Evolutionary conservation across 2,113 vertebrate species (phyloP).

Genomic region (Pagrus major): DNA sequence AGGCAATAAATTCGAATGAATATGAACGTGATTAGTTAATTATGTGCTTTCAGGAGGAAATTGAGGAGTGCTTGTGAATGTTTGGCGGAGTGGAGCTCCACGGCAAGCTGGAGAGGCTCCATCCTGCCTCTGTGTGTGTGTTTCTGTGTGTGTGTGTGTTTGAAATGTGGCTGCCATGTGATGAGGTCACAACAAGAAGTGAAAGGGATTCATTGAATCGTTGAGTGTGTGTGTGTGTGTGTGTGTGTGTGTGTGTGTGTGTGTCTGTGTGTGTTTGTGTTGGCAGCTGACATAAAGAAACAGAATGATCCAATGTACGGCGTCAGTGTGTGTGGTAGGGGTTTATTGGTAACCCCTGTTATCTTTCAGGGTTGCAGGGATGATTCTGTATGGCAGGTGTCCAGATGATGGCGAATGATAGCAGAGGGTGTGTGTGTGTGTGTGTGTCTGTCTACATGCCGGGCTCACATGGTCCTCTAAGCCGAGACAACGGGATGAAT

Average conservation of each 20-base stretch:
- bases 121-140: slow-evolving; percentile 21
- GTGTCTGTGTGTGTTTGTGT: slow-evolving; percentile 14
- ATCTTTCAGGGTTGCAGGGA: slow-evolving; percentile 58
- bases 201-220: slow-evolving; percentile 36
- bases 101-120: slow-evolving; percentile 27
- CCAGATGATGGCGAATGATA: slow-evolving; percentile 68
- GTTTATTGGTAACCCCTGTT: slow-evolving; percentile 66
- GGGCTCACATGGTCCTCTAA: slow-evolving; percentile 27
- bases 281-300: slow-evolving; percentile 41
- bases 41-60: slow-evolving; percentile 72
- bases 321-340: slow-evolving; percentile 15
- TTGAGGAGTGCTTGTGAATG: slow-evolving; percentile 36
- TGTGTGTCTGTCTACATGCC: slow-evolving; percentile 5
- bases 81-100: slow-evolving; percentile 34
- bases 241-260: slow-evolving; percentile 13
- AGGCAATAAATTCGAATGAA: slow-evolving; percentile 65
- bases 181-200: slow-evolving; percentile 30
- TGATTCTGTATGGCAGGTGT: slow-evolving; percentile 71
- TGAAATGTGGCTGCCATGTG: slow-evolving; percentile 29
- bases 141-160: slow-evolving; percentile 27
- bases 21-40: slow-evolving; percentile 76
- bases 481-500: slow-evolving; percentile 45
- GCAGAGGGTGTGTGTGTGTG: slow-evolving; percentile 7
- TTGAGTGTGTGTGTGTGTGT: slow-evolving; percentile 1
- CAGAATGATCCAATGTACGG: slow-evolving; percentile 15